Conservation (phyloP, 2,888 invertebrate genomes). For the Drosophila trichaetosa region DNA sequence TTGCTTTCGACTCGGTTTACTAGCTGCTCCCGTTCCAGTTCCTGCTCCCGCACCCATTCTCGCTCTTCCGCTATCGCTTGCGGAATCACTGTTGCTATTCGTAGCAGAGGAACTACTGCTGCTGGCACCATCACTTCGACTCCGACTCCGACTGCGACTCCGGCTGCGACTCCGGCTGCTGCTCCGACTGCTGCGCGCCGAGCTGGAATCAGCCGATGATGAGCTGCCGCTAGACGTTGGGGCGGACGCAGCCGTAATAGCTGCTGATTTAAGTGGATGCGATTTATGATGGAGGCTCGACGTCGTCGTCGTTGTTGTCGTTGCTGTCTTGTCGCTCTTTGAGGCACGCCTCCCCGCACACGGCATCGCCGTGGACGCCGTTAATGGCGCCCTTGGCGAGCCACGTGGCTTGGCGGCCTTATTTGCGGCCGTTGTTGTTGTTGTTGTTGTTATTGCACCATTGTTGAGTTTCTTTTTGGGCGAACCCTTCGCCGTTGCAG, state of each 20-base stretch:
- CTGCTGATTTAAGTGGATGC: slow-evolving; percentile 32
- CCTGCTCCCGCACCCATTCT: not conserved
- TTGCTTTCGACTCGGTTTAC: slow-evolving; percentile 72
- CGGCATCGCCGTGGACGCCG: slow-evolving; percentile 49
- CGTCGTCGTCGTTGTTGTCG: slow-evolving; percentile 43
- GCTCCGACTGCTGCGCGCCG: slow-evolving; percentile 72
- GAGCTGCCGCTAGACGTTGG: slow-evolving; percentile 81
- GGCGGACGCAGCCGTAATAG: slow-evolving; percentile 63
- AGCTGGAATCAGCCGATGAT: slow-evolving; percentile 81
- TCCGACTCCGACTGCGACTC: slow-evolving; percentile 20
- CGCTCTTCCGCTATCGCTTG: slow-evolving; percentile 13
- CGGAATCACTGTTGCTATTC: slow-evolving; percentile 44
- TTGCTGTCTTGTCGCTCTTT: slow-evolving; percentile 61
- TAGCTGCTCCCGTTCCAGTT: slow-evolving; percentile 6
- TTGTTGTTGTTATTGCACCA: slow-evolving; percentile 76
- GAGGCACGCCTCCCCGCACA: slow-evolving; percentile 75
- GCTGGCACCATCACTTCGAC: slow-evolving; percentile 17
- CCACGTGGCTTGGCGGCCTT: slow-evolving; percentile 61
- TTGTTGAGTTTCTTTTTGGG: slow-evolving; percentile 84
- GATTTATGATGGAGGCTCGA: slow-evolving; percentile 56
- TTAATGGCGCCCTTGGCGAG: slow-evolving; percentile 51
- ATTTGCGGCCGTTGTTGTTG: slow-evolving; percentile 44
- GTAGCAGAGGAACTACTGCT: slow-evolving; percentile 38
- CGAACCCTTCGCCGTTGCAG: slow-evolving; percentile 54
- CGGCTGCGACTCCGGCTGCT: slow-evolving; percentile 66